phyloP scores from a whole-genome alignment of 2,888 invertebrate genomes.

The Chaetogeoica ovagalla region DNA sequence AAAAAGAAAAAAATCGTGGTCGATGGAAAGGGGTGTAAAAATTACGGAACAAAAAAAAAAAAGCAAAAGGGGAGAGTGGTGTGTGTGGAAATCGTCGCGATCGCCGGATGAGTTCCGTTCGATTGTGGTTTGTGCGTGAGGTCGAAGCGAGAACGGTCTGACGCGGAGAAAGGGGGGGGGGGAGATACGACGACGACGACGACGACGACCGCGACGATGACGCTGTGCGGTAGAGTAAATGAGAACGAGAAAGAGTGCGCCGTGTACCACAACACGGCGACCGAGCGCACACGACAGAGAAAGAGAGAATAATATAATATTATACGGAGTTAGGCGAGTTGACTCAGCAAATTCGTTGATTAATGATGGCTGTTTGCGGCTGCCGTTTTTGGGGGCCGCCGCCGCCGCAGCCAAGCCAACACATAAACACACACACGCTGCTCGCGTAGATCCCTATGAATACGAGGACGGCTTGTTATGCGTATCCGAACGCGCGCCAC shows the following conservation, averaged over 20 bases:
- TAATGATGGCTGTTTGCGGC: conserved; percentile 52
- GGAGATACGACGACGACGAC: conserved; percentile 40
- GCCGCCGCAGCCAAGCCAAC: neutral
- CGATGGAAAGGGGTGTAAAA: too few relatives aligned
- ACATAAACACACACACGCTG: conserved; percentile 8
- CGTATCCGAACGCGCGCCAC: neutral
- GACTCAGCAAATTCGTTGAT: conserved; percentile 53
- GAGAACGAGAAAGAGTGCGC: too few relatives aligned
- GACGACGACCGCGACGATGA: neutral
- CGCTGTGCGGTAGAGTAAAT: neutral
- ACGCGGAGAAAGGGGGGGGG: too few relatives aligned
- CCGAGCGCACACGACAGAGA: neutral
- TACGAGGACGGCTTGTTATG: conserved; percentile 48
- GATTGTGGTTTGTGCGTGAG: neutral
- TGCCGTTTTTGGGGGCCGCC: conserved; percentile 12
- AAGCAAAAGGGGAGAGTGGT: too few relatives aligned
- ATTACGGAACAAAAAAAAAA: too few relatives aligned
- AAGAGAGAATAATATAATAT: neutral
- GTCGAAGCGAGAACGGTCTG: conserved; percentile 34
- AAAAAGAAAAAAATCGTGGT: too few relatives aligned
- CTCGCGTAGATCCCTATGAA: conserved; percentile 28
- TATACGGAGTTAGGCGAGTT: conserved; percentile 38
- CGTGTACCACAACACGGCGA: too few relatives aligned
- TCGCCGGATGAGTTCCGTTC: too few relatives aligned
- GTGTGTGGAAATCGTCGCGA: too few relatives aligned